Conservation (phyloP, 1,140 invertebrate species). For the Temnothorax longispinosus region DNA sequence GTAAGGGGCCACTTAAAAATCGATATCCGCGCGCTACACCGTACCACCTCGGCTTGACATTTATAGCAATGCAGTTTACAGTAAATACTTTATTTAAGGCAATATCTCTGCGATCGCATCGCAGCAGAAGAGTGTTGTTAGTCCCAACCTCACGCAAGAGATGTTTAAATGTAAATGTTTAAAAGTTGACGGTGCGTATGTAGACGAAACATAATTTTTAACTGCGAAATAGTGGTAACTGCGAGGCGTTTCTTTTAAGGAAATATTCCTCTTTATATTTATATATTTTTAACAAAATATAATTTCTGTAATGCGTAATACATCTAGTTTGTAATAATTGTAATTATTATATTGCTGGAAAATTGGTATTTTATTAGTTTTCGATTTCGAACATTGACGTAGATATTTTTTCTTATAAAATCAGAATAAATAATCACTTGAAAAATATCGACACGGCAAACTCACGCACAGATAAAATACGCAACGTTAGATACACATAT, state of each 20-base stretch:
- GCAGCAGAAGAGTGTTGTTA: background rate
- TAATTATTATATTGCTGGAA: no score
- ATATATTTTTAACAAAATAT: background rate
- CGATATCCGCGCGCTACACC: conserved; percentile 19
- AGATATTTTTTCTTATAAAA: conserved; percentile 8
- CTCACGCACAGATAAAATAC: background rate
- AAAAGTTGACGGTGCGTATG: background rate
- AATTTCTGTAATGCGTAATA: background rate
- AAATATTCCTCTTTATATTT: background rate
- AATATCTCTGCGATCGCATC: background rate
- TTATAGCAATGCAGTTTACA: conserved; percentile 34
- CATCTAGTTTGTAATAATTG: background rate
- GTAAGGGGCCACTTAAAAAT: conserved; percentile 58
- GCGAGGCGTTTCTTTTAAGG: background rate
- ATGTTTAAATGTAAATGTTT: no score
- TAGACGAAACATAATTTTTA: conserved; percentile 7
- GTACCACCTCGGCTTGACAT: background rate
- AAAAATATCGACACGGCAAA: conserved; percentile 44
- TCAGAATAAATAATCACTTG: conserved; percentile 19
- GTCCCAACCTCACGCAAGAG: background rate
- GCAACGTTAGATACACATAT: conserved; percentile 14
- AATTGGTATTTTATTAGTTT: conserved; percentile 4
- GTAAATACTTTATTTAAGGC: conserved; percentile 8
- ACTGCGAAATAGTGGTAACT: background rate
- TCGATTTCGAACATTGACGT: background rate